Percentiles rank a stretch among this genome's conserved stretches.
Conservation (phyloP, 1,140 invertebrate genomes). For the Megalopta genalis region DNA sequence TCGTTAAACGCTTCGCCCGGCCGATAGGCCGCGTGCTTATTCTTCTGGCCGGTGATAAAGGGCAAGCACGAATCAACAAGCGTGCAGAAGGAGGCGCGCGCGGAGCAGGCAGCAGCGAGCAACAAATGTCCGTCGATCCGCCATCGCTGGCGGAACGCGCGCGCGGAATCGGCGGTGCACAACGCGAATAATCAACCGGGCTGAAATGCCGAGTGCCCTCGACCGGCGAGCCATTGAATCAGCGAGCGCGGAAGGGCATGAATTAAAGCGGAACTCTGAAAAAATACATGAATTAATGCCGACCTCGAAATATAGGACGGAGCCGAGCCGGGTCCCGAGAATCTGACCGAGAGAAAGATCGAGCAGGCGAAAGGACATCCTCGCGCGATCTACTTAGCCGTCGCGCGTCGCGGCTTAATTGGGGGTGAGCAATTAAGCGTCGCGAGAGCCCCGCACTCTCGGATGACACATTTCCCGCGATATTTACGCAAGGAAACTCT, state of each 20-base stretch:
- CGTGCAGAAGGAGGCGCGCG: background rate
- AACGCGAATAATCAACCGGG: background rate
- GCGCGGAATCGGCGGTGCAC: background rate
- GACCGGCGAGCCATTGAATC: background rate
- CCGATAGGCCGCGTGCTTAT: background rate
- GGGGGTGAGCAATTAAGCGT: constrained; percentile 42
- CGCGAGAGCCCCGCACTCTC: background rate
- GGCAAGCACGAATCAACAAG: background rate
- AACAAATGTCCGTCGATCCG: background rate
- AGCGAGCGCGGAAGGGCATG: background rate
- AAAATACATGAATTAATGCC: background rate
- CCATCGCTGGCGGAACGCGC: background rate
- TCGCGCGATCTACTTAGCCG: too few relatives aligned
- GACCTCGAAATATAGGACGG: constrained; percentile 5
- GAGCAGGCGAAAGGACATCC: too few relatives aligned
- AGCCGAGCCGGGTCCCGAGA: background rate
- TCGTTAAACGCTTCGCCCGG: background rate
- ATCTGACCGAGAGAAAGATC: constrained; percentile 6
- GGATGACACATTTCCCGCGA: constrained; percentile 36
- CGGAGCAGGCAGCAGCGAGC: background rate
- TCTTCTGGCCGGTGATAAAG: too few relatives aligned
- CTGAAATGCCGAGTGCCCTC: background rate
- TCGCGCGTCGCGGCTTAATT: constrained; percentile 18
- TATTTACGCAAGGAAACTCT: constrained; percentile 22
- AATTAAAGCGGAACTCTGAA: too few relatives aligned